Evolutionary conservation across 2,797 vertebrate genomes (phyloP), one percentile per base, ranked within the genome.

Genomic region (Chelon labrosus): DNA sequence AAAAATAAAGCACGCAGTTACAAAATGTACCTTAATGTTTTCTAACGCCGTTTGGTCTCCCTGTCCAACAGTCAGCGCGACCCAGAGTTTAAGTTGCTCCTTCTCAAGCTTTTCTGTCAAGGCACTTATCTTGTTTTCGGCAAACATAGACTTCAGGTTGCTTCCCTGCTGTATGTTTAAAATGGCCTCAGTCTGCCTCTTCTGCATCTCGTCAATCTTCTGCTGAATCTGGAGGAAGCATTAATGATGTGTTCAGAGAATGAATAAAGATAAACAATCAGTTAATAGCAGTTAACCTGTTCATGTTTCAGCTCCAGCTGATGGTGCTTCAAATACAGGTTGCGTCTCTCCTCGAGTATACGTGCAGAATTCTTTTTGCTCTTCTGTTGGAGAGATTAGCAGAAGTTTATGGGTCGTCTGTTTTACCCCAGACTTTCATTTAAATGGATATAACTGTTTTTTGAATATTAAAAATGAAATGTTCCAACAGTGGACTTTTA

Each of bases 81-180:
- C 56, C 37, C 56, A 52, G 3, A 70, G 67, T 22, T 52, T 12
- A 6, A 53, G n/a, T 13, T 52, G 38, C 56, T 52, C 12, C 17
- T 35, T 60, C 56, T 57, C 56, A 3, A 8, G 22, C 27, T 0
- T 59, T 31, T 42, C 66, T 16, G 46, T 42, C 46, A 11, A 1
- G 1, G 55, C 3, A 5, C 20, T 52, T 41, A 69, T 52, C 66
- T 60, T 59, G 10, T 13, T 35, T 46, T 69, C 55, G 37, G 19
- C 46, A 20, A 68, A 2, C 55, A 59, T 0, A 20, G 10, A 22
- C 55, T 59, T 51, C 66, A 59, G 17, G 20, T 5, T 4, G 2
- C 12, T 35, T 11, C 41, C 20, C n/a, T 44, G 47, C 56, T 60
- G 66, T 38, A 22, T 1, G 7, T n/a, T 38, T 25, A 35, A 37